A percentile compares a stretch with the other conserved stretches of the same genome.
Conservation (phyloP, 2,113 vertebrate genomes). For the Nibea albiflora region DNA sequence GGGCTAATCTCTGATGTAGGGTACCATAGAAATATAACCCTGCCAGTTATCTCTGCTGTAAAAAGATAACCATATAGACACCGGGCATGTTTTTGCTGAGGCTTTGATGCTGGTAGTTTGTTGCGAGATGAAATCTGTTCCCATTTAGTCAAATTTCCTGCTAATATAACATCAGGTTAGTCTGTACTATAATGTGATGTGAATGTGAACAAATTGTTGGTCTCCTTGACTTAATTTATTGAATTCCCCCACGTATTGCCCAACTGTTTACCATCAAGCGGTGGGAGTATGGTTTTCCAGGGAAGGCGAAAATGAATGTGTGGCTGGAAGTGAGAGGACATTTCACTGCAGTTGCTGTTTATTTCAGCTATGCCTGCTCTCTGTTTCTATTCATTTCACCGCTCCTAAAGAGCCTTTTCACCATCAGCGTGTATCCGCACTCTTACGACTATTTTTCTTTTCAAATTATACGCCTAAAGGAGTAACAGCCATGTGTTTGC, state of each 20-base stretch:
- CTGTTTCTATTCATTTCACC: background rate
- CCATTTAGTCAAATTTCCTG: background rate
- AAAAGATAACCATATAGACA: background rate
- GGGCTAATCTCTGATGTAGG: slow-evolving; percentile 30
- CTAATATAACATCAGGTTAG: background rate
- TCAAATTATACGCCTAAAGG: too few species aligned
- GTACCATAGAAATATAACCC: background rate
- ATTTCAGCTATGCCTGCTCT: background rate
- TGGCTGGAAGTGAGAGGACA: slow-evolving; percentile 9
- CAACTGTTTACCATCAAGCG: background rate
- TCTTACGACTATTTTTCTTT: too few species aligned
- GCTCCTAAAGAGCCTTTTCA: background rate
- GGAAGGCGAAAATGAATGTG: background rate
- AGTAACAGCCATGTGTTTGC: background rate
- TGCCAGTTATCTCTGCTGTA: background rate
- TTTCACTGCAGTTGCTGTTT: slow-evolving; percentile 3
- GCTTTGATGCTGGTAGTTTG: background rate
- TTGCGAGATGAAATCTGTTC: background rate
- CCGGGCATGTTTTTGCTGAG: background rate
- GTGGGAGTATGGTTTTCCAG: background rate
- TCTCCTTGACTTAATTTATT: background rate
- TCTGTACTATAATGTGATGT: background rate
- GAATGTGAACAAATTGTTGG: too few species aligned
- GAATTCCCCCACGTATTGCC: background rate
- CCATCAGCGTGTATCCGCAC: background rate